Evolutionary conservation across 2,113 vertebrate genomes (phyloP).

Genomic region (Alces alces): DNA sequence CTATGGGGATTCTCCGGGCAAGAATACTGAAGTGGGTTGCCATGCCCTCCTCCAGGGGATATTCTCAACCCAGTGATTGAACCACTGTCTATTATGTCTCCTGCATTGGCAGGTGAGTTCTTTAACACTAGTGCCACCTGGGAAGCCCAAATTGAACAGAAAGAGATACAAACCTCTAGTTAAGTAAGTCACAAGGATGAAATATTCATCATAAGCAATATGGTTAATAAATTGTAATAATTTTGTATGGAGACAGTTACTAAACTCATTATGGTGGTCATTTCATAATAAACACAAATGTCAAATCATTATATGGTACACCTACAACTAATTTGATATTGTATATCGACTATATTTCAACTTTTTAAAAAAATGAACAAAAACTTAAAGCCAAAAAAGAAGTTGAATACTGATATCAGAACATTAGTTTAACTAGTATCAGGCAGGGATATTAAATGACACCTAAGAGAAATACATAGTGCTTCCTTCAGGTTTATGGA

Average conservation of each 20-base stretch:
- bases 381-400: not conserved
- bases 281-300: not conserved
- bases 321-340: not conserved
- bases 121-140: not conserved
- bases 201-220: not conserved
- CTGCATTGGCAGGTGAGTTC: fast-evolving
- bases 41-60: not conserved
- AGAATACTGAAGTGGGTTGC: not conserved
- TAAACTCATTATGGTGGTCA: not conserved
- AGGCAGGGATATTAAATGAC: not conserved
- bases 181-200: not conserved
- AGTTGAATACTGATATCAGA: not conserved
- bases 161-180: not conserved
- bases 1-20: not conserved
- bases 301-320: not conserved
- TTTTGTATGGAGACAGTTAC: not conserved
- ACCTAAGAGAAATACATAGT: not conserved
- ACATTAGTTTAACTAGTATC: not conserved
- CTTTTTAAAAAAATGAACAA: not conserved
- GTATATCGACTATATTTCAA: not conserved
- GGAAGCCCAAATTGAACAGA: not conserved
- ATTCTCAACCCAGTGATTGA: fast-evolving
- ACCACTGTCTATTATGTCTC: not conserved
- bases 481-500: not conserved
- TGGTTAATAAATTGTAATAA: not conserved